Percentiles rank a stretch among this genome's conserved stretches.
Evolutionary conservation across 2,888 invertebrate species (phyloP).

Genomic region (Plebejus melissa): DNA sequence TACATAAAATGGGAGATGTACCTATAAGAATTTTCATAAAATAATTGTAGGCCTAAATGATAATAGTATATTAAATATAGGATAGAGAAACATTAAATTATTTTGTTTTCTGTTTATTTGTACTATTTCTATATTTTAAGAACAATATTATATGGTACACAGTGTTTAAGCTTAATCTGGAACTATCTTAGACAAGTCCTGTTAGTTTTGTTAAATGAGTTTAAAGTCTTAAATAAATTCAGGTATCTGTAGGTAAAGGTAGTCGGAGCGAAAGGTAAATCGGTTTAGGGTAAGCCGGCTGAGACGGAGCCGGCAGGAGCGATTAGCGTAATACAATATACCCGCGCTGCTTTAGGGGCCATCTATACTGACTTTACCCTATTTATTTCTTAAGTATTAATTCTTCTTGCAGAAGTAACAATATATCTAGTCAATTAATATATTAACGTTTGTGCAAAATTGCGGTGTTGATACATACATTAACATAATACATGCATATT

Average conservation of each 20-base stretch:
- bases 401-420: background rate
- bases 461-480: no score
- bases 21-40: no score
- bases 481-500: no score
- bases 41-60: no score
- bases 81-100: no score
- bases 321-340: slow-evolving; percentile 70
- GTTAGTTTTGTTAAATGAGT: slow-evolving; percentile 31
- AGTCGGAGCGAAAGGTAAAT: slow-evolving; percentile 58
- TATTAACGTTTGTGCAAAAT: no score
- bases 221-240: slow-evolving; percentile 9
- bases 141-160: background rate
- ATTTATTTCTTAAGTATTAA: background rate
- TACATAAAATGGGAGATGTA: no score
- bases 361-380: background rate
- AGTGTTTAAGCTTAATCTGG: background rate
- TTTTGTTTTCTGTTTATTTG: no score
- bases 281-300: slow-evolving; percentile 43
- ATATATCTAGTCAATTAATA: background rate
- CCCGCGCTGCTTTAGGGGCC: background rate
- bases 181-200: slow-evolving; percentile 16
- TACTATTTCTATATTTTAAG: no score
- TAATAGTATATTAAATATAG: no score
- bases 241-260: slow-evolving; percentile 30
- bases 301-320: slow-evolving; percentile 59